A percentile compares a stretch with the other conserved stretches of the same genome.
Evolutionary conservation across 2,113 vertebrate genomes (phyloP).

Genomic region (cattle (Bos taurus)): DNA sequence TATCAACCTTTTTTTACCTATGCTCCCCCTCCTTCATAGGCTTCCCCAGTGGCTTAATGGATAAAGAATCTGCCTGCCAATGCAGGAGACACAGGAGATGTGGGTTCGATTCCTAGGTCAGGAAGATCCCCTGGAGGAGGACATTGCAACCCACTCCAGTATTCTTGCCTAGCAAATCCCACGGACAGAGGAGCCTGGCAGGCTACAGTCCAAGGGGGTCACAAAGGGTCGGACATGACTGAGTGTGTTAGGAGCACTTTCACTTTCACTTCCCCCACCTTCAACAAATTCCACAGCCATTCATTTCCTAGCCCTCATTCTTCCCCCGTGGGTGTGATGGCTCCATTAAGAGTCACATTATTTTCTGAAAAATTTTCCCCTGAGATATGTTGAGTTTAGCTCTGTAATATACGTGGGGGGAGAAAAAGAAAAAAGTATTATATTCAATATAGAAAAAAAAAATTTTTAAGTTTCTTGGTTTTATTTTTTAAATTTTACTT

Average conservation of each 20-base stretch:
- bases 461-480: neutral
- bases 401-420: neutral
- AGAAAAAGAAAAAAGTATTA: neutral
- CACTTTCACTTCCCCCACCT: neutral
- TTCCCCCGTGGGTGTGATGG: neutral
- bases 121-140: neutral
- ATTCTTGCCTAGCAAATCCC: neutral
- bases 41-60: neutral
- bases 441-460: neutral
- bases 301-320: neutral
- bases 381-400: neutral
- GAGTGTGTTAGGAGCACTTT: neutral
- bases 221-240: neutral
- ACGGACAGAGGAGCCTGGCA: neutral
- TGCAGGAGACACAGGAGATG: neutral
- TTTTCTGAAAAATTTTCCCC: neutral
- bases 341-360: neutral
- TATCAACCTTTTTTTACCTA: too few species aligned
- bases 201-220: neutral
- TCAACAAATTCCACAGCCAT: neutral
- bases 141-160: neutral
- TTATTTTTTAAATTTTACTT: neutral
- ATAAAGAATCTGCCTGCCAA: neutral
- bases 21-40: neutral
- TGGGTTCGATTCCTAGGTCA: neutral